Evolutionary conservation across 23 tunicate species (phyloP).

Genomic region (Trididemnum miniatum): DNA sequence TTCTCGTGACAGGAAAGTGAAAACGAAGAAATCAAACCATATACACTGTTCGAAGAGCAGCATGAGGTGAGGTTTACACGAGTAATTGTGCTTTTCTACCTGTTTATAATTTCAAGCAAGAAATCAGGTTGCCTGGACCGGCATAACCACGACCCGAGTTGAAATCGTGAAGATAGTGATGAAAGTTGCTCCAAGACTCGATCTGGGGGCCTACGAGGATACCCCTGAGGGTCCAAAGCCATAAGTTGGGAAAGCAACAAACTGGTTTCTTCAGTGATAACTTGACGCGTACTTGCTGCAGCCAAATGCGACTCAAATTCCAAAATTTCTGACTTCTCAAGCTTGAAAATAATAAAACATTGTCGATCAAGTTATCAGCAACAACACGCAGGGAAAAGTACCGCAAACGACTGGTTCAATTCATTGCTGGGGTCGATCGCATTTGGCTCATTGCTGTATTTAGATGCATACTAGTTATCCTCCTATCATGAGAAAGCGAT

Average conservation of each 20-base stretch:
- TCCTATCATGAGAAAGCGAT: no score
- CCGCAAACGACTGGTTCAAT: no score
- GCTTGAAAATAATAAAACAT: conserved; percentile 25
- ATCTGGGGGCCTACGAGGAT: conserved; percentile 85
- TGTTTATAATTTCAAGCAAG: conserved; percentile 78
- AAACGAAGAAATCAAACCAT: no score
- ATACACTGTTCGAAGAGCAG: no score
- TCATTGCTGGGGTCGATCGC: no score
- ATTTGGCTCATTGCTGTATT: no score
- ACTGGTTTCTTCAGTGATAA: conserved; percentile 70
- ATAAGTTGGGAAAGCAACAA: conserved; percentile 82
- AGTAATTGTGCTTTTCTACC: no score
- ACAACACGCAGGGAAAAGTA: no score
- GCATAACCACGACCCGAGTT: conserved; percentile 68
- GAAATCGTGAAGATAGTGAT: conserved; percentile 39
- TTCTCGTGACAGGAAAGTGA: no score
- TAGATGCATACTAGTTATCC: no score
- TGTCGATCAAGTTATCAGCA: no score
- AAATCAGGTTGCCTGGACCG: conserved; percentile 85
- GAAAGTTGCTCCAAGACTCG: conserved; percentile 55
- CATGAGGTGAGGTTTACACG: no score
- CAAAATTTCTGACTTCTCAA: conserved; percentile 80
- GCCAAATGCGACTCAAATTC: conserved; percentile 90
- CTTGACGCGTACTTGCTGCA: conserved; percentile 77
- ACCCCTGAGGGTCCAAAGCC: conserved; percentile 82